Evolutionary conservation across 2,113 vertebrate genomes (phyloP), one percentile per base, ranked within the genome.

Genomic region (Eptesicus fuscus): DNA sequence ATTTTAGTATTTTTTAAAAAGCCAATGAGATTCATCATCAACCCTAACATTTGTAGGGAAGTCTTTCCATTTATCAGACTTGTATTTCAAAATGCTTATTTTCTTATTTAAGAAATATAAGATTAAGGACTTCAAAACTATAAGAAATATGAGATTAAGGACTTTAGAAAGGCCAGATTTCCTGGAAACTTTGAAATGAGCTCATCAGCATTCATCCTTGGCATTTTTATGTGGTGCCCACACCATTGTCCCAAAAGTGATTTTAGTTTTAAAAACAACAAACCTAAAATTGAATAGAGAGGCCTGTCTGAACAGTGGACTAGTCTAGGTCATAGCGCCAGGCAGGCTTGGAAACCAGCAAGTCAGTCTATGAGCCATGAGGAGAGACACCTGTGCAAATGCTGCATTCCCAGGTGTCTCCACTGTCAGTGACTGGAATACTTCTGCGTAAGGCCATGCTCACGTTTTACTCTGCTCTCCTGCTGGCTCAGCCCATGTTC

Each of bases 371-470:
- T 78, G 44, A 82, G 25, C 5, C 16, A 6, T 4, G 28, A 85
- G 32, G n/a, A 40, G 10, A 73, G 51, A 9, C 28, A 17, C 88
- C 95, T 92, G 63, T 97, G 95, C 42, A 94, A 96, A 98, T 86
- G 49, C 80, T 94, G 44, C 79, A 88, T 97, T 96, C 86, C 89
- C 78, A 94, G 70, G 32, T 92, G 80, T 90, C 79, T 91, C 90
- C 90, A 95, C 94, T 93, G 77, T 93, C 97, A 98, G 91, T 97
- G 92, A 97, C 94, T 96, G 90, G 97, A 96, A 94, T 84, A 40
- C 83, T 79, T 88, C 69, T 82, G 25, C 67, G 16, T 69, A 65
- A 94, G 14, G 2, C 95, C 49, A 63, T 37, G 59, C 1, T 44
- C 28, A 22, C 61, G 20, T 77, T 96, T 93, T 82, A 44, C 56